phyloP scores from a whole-genome alignment of 1,140 invertebrate species.

The Maconellicoccus hirsutus region DNA sequence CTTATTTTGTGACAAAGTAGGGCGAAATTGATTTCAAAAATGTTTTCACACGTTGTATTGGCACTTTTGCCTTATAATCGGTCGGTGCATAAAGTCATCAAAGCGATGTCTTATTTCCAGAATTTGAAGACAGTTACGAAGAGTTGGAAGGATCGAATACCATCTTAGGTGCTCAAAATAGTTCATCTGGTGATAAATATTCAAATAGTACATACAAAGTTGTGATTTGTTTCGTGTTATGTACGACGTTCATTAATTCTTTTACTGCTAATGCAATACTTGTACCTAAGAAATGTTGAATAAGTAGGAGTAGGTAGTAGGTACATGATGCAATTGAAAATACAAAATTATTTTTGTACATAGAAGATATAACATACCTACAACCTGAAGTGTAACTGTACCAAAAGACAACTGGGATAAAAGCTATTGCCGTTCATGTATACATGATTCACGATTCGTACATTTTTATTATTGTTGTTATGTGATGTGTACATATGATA shows the following conservation, averaged over 20 bases:
- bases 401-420: neutral
- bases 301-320: too few species aligned
- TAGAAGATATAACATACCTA: neutral
- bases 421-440: neutral
- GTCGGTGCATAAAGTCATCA: neutral
- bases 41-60: neutral
- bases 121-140: neutral
- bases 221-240: neutral
- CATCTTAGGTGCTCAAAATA: constrained; percentile 6
- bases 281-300: neutral
- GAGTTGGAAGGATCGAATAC: constrained; percentile 10
- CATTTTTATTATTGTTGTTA: neutral
- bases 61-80: neutral
- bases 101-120: neutral
- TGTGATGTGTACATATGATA: neutral
- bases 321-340: too few species aligned
- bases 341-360: neutral
- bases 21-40: neutral
- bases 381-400: neutral
- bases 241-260: neutral
- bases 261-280: neutral
- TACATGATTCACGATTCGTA: neutral
- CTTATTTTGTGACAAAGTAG: neutral
- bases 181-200: neutral
- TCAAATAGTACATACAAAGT: neutral